Evolutionary conservation across 2,797 vertebrate genomes (phyloP).

Genomic region (Acridotheres tristis): DNA sequence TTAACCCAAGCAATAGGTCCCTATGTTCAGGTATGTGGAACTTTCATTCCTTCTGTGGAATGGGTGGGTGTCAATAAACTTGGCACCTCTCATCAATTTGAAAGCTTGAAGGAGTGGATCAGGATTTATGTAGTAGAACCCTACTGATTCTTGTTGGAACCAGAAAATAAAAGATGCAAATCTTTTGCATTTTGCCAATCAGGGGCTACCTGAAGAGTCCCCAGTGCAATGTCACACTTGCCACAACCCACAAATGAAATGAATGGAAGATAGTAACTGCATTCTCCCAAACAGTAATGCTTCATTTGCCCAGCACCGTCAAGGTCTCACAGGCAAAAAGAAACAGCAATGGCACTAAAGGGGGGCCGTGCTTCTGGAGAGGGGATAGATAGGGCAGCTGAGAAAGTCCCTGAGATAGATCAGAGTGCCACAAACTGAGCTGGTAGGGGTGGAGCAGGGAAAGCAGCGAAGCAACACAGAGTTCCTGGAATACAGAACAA

Average conservation of each 20-base stretch:
- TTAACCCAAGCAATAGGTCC: neutral
- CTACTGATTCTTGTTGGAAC: neutral
- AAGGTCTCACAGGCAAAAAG: neutral
- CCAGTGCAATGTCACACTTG: neutral
- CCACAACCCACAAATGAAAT: neutral
- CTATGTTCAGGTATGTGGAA: neutral
- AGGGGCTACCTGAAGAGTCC: neutral
- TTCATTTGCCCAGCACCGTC: neutral
- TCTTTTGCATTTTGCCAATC: neutral
- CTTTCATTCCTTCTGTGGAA: neutral
- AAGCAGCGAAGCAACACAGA: neutral
- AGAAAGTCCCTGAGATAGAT: neutral
- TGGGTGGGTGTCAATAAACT: neutral
- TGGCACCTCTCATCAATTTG: neutral
- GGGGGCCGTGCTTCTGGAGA: rapidly evolving
- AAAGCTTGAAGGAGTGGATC: neutral
- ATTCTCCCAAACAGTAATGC: neutral
- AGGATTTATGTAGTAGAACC: neutral
- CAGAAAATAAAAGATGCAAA: neutral
- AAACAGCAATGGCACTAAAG: neutral
- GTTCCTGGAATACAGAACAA: neutral
- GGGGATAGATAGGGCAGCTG: neutral
- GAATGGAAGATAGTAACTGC: neutral
- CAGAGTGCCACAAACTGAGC: neutral
- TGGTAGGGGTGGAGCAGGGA: neutral